phyloP scores from a whole-genome alignment of 1,140 invertebrate species.

The Drosophila novamexicana region DNA sequence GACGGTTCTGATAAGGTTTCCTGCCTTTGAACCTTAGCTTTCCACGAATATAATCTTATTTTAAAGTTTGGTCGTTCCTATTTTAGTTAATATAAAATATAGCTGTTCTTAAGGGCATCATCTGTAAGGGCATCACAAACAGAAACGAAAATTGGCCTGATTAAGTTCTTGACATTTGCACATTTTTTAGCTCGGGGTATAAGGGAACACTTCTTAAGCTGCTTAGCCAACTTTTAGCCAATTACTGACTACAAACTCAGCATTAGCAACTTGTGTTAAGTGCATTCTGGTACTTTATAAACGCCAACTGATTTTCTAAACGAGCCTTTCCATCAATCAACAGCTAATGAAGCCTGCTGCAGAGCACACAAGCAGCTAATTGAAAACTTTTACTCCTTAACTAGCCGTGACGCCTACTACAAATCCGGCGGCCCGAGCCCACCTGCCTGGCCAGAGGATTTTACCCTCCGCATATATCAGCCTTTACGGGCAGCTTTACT shows the following conservation, averaged over 20 bases:
- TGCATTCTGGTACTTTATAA: constrained; percentile 6
- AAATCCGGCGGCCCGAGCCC: constrained; percentile 3
- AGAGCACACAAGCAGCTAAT: constrained; percentile 32
- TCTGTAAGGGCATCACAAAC: too few species aligned
- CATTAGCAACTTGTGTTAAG: constrained; percentile 17
- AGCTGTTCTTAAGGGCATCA: too few species aligned
- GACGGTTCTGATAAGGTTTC: too few species aligned
- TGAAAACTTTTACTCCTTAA: constrained; percentile 46
- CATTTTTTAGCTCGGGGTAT: neutral
- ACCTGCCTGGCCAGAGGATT: neutral
- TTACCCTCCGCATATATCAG: constrained; percentile 11
- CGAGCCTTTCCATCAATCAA: constrained; percentile 24
- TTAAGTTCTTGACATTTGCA: constrained; percentile 1
- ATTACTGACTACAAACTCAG: constrained; percentile 22
- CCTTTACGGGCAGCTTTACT: constrained; percentile 13
- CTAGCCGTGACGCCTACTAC: constrained; percentile 30
- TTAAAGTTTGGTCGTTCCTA: too few species aligned
- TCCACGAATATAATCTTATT: too few species aligned
- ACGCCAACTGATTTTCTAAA: constrained; percentile 16
- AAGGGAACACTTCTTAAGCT: neutral
- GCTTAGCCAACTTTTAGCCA: constrained; percentile 3
- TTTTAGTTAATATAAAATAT: too few species aligned
- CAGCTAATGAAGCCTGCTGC: constrained; percentile 20
- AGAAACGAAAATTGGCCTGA: neutral
- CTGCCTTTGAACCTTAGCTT: too few species aligned